Evolutionary conservation across 2,888 invertebrate species (phyloP).

Genomic region (Minunthozetes semirufus): DNA sequence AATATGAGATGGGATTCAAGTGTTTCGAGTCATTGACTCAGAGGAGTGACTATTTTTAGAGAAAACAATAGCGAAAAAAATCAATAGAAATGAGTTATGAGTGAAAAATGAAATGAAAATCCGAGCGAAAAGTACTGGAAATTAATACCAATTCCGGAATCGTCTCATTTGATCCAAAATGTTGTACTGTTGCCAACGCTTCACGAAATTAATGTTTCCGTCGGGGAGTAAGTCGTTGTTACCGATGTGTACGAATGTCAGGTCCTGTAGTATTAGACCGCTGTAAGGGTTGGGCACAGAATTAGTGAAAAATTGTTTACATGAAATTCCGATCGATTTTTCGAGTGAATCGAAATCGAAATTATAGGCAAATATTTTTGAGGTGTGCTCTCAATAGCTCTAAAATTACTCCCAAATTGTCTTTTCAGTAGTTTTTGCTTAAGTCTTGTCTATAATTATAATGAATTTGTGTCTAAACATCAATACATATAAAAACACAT

Average conservation of each 20-base stretch:
- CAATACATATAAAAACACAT: too few relatives aligned
- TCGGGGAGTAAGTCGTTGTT: constrained; percentile 83
- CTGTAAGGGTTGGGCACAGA: constrained; percentile 55
- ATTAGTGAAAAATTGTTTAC: too few relatives aligned
- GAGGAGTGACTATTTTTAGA: too few relatives aligned
- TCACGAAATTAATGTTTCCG: constrained; percentile 85
- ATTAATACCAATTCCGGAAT: constrained; percentile 85
- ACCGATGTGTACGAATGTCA: constrained; percentile 97
- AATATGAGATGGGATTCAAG: too few relatives aligned
- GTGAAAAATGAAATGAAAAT: constrained; percentile 1
- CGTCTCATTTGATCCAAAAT: constrained; percentile 97
- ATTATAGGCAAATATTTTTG: background rate
- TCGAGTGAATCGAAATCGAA: background rate
- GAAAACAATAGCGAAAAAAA: background rate
- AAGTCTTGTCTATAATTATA: too few relatives aligned
- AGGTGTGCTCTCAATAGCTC: background rate
- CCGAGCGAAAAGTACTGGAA: background rate
- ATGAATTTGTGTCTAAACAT: too few relatives aligned
- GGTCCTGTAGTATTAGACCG: constrained; percentile 93
- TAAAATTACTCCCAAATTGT: too few relatives aligned
- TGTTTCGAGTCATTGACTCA: too few relatives aligned
- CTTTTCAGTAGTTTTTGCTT: too few relatives aligned
- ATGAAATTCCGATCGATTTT: background rate
- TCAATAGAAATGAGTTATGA: constrained; percentile 25
- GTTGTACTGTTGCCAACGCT: constrained; percentile 97